These are phyloP conservation scores for Aplochiton taeniatus DNA, from an alignment of 2,797 vertebrate genomes.

Conservation along the genomic window DNA sequence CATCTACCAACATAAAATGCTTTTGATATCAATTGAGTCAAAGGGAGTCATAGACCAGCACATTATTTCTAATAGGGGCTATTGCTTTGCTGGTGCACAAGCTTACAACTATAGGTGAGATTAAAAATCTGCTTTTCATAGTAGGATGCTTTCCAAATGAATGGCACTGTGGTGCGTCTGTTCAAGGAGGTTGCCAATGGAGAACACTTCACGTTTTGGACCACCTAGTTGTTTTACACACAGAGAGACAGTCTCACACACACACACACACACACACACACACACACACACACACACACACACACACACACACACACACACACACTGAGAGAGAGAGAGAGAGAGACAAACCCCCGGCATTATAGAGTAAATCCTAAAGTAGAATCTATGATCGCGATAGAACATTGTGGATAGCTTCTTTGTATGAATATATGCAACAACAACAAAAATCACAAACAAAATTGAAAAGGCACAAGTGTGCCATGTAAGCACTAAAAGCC, in stretches of 20 bases:
- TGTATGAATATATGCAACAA: constrained; percentile 52
- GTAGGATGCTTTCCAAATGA: too few species aligned
- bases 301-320: neutral
- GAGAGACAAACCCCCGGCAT: neutral
- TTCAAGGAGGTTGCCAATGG: too few species aligned
- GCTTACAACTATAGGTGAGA: too few species aligned
- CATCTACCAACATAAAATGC: neutral
- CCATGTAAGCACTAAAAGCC: constrained; percentile 31
- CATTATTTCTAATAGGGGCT: too few species aligned
- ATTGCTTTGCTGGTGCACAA: too few species aligned
- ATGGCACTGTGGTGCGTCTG: too few species aligned
- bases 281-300: neutral
- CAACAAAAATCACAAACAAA: too few species aligned
- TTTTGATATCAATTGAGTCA: constrained; percentile 15
- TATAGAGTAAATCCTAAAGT: too few species aligned
- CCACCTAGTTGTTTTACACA: neutral
- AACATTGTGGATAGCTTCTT: too few species aligned
- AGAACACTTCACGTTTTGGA: too few species aligned
- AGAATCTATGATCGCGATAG: too few species aligned
- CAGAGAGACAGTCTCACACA: constrained; percentile 2
- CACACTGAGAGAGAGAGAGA: neutral
- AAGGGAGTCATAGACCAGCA: constrained; percentile 23
- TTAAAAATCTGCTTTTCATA: too few species aligned
- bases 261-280: neutral
- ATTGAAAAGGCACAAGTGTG: constrained; percentile 71